Base-by-base conservation (phyloP, 2,888 invertebrate genomes). In the Andricus curvator region DNA sequence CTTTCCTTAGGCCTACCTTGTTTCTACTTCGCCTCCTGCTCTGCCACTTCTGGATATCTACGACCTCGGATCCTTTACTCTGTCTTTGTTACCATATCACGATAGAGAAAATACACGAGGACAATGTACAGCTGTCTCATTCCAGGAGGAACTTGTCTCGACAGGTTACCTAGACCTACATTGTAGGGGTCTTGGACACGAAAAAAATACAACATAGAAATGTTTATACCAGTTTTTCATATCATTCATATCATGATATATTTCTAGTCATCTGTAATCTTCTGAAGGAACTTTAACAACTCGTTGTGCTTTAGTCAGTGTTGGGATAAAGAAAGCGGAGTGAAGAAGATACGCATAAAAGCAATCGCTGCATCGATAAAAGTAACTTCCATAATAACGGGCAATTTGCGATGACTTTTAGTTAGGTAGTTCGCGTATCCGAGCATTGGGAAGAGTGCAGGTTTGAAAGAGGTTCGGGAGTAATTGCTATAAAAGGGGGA, bases 391-490 rank as follows among this genome's bases (percentile, higher is more conserved):
- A 89, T 91, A 92, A 92, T 92, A 92, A 91, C 91, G 89, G 87
- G 90, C 90, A 92, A 92, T 92, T 92, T 92, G 88, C 89, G 88
- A 89, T 90, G 89, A 90, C 90, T 90, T 91, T 91, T 90, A 90
- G 90, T 91, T 89, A 90, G 87, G 87, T 88, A 86, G 89, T 44
- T 80, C n/a, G 56, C 78, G 64, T 37, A 67, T 60, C 41, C 78
- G 65, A 81, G 29, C 29, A 62, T 44, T 44, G 44, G 44, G 15
- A 44, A 15, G 44, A 44, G 44, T 44, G 44, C 15, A 4, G 44
- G 44, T 44, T 15, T 15, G 44, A 44, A 44, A 44, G 15, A 44
- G 85, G 86, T 85, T 84, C 82, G 86, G 87, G 86, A 86, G 87
- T 90, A 90, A 90, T 90, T 89, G 88, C 85, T 84, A 77, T 82